These are phyloP conservation scores for Ariolimax columbianus DNA, from an alignment of 2,888 invertebrate species.

Conservation along the genomic window DNA sequence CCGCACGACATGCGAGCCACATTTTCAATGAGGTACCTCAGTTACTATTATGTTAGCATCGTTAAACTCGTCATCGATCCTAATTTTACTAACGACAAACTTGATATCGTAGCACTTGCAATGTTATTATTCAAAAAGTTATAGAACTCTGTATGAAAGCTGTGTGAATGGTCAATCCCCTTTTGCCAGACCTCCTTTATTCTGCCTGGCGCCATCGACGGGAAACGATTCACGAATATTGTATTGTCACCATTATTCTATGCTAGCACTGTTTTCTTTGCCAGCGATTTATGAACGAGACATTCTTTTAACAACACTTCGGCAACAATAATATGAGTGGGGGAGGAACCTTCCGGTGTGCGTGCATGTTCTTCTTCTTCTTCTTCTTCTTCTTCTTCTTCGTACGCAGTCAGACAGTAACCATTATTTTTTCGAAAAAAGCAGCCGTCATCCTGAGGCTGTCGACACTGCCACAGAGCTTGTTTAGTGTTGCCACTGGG, in stretches of 20 bases:
- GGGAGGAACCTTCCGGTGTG: neutral
- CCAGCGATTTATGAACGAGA: neutral
- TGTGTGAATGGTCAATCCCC: neutral
- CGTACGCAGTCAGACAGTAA: no score
- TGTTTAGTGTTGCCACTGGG: no score
- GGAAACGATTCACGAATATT: neutral
- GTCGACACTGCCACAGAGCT: no score
- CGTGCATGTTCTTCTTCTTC: no score
- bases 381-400: no score
- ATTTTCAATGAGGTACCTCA: neutral
- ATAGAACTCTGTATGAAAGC: neutral
- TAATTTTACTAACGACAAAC: neutral
- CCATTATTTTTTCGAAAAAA: no score
- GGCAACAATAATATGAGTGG: neutral
- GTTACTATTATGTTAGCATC: neutral
- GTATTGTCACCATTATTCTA: neutral
- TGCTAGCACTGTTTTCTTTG: neutral
- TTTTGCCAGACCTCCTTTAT: neutral
- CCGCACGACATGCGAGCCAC: neutral
- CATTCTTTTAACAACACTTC: neutral
- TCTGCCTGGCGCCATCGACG: neutral
- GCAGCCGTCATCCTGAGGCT: no score
- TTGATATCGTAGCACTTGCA: neutral
- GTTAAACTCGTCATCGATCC: neutral
- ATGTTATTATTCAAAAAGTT: neutral